phyloP scores from a whole-genome alignment of 2,797 vertebrate species.

The Ptychadena robeensis region DNA sequence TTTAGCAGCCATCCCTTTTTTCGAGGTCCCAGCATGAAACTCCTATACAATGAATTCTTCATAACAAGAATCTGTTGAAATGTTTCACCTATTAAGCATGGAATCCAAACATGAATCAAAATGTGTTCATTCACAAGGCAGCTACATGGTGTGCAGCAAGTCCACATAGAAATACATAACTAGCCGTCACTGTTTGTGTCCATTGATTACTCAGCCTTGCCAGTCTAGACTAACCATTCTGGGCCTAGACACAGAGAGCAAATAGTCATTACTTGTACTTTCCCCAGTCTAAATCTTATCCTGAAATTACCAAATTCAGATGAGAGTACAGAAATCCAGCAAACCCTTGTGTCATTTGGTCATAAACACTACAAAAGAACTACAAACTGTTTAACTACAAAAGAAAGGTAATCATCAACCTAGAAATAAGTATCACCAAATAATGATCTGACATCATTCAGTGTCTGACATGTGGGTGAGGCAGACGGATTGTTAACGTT shows the following conservation, averaged over 20 bases:
- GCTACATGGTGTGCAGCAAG: constrained; percentile 7
- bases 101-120: constrained; percentile 34
- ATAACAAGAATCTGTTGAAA: constrained; percentile 12
- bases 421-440: neutral
- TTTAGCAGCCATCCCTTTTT: neutral
- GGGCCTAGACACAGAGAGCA: constrained; percentile 32
- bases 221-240: constrained; percentile 52
- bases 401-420: neutral
- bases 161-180: constrained; percentile 54
- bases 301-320: constrained; percentile 41
- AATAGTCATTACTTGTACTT: constrained; percentile 36
- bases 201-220: constrained; percentile 57
- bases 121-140: constrained; percentile 16
- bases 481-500: constrained; percentile 10
- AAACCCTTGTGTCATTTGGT: neutral
- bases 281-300: constrained; percentile 35
- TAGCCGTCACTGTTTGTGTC: constrained; percentile 54
- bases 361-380: neutral
- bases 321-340: constrained; percentile 4
- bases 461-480: neutral
- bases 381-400: too few relatives aligned
- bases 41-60: neutral
- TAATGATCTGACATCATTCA: neutral
- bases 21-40: neutral
- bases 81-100: neutral